phyloP scores from a whole-genome alignment of 2,888 invertebrate species.

The Lochmaea crataegi region DNA sequence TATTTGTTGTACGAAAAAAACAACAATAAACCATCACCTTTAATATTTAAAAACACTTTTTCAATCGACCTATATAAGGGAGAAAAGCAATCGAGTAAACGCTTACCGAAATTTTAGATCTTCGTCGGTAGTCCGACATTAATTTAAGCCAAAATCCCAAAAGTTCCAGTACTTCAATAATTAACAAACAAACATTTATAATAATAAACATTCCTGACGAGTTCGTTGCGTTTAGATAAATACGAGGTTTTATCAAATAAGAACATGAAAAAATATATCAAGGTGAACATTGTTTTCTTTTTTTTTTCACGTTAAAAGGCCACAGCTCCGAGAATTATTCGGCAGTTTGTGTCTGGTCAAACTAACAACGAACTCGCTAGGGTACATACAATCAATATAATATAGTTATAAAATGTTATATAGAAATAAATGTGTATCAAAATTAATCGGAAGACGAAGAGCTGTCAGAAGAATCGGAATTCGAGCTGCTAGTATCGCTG shows the following conservation, averaged over 20 bases:
- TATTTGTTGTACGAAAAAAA: too few species aligned
- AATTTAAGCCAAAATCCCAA: background rate
- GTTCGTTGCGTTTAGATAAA: background rate
- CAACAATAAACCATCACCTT: too few species aligned
- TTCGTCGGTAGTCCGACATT: background rate
- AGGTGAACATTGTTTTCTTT: too few species aligned
- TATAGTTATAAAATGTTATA: background rate
- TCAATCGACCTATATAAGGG: conserved; percentile 17
- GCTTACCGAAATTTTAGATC: background rate
- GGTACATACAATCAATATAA: background rate
- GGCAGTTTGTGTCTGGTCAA: too few species aligned
- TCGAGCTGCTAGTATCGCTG: background rate
- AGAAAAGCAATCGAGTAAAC: background rate
- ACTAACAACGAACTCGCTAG: background rate
- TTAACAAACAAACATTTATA: background rate
- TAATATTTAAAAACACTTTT: too few species aligned
- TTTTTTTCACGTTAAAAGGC: too few species aligned
- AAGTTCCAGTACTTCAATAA: background rate
- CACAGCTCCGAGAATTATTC: too few species aligned
- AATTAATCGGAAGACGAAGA: conserved; percentile 9
- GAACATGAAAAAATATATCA: too few species aligned
- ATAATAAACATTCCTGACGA: background rate
- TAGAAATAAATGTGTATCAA: background rate
- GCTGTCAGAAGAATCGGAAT: conserved; percentile 5
- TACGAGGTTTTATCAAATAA: too few species aligned